A percentile compares a stretch with the other conserved stretches of the same genome.
Evolutionary conservation across 2,113 vertebrate species (phyloP).

Genomic region (Eurypyga helias): DNA sequence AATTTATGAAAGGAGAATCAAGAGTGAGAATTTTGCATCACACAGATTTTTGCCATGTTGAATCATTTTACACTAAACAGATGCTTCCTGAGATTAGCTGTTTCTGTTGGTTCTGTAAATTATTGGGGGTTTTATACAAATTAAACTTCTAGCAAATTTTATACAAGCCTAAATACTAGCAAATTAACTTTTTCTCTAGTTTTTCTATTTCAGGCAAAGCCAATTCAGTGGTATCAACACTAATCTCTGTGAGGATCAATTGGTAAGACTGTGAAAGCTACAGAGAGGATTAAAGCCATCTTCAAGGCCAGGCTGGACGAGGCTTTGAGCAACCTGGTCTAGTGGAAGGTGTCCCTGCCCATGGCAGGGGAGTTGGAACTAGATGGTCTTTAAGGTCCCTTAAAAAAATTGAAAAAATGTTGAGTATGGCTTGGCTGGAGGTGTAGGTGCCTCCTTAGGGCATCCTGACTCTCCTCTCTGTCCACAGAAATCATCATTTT

Average conservation of each 20-base stretch:
- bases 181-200: background rate
- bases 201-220: background rate
- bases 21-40: background rate
- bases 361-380: too few relatives aligned
- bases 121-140: background rate
- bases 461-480: background rate
- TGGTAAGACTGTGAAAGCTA: background rate
- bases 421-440: background rate
- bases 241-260: background rate
- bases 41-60: background rate
- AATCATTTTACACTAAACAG: background rate
- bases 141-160: background rate
- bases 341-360: too few relatives aligned
- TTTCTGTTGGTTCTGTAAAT: background rate
- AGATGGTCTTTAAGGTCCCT: too few relatives aligned
- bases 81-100: background rate
- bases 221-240: background rate
- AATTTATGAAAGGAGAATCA: background rate
- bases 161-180: background rate
- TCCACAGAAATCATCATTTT: background rate
- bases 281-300: background rate
- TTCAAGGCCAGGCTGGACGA: too few relatives aligned
- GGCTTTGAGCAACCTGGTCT: too few relatives aligned
- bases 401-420: background rate
- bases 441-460: background rate